Percentiles rank a stretch among this genome's conserved stretches.
phyloP scores from a whole-genome alignment of 2,888 invertebrate genomes.

The Stegophylla sp. region DNA sequence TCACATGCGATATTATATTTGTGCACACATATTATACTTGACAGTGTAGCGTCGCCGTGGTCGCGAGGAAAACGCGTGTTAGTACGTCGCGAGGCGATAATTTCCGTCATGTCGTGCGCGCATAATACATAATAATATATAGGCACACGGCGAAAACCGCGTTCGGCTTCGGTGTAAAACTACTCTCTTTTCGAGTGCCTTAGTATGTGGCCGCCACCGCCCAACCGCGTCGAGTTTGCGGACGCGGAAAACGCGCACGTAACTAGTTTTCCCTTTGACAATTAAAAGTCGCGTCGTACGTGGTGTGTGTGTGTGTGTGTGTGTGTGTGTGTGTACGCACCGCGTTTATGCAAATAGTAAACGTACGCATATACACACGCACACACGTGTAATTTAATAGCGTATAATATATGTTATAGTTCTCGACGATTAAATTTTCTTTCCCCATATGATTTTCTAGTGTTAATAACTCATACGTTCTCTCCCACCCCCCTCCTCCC shows the following conservation, averaged over 20 bases:
- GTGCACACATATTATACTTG: no score
- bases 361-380: neutral
- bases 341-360: neutral
- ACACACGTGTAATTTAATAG: neutral
- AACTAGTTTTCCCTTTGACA: conserved; percentile 32
- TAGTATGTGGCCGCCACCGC: neutral
- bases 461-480: conserved; percentile 23
- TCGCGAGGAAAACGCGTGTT: neutral
- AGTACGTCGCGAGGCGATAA: neutral
- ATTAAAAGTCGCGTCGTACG: conserved; percentile 21
- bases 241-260: conserved; percentile 18
- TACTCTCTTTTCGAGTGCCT: conserved; percentile 25
- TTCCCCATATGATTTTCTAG: conserved; percentile 26
- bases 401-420: neutral
- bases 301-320: no score
- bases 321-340: neutral
- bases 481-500: no score
- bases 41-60: neutral
- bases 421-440: neutral
- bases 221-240: neutral
- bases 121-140: no score
- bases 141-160: conserved; percentile 8
- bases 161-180: conserved; percentile 24
- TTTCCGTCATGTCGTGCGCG: neutral
- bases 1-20: no score